Conservation (phyloP, 2,888 invertebrate species). For the Dasysyrphus albostriatus region DNA sequence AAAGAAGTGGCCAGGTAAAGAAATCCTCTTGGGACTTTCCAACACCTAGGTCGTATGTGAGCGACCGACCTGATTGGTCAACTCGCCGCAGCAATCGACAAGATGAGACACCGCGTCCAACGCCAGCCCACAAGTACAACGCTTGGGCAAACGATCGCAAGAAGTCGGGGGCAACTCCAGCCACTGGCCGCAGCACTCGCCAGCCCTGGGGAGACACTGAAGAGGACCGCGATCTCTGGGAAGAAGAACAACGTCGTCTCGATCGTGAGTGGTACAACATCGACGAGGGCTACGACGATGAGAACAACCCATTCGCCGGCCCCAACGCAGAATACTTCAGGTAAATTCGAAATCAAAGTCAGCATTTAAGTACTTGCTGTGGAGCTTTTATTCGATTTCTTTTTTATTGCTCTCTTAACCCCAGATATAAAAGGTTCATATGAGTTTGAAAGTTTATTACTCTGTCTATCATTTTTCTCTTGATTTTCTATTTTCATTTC, state of each 20-base stretch:
- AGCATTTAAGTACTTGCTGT: too few relatives aligned
- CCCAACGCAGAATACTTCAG: conserved; percentile 94
- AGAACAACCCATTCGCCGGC: conserved; percentile 95
- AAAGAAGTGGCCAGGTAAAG: conserved; percentile 85
- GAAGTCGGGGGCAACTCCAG: conserved; percentile 88
- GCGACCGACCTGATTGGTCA: conserved; percentile 83
- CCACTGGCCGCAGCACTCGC: conserved; percentile 82
- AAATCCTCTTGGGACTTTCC: conserved; percentile 97
- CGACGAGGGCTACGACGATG: conserved; percentile 96
- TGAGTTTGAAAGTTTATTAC: too few relatives aligned
- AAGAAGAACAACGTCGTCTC: conserved; percentile 94
- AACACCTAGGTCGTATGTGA: conserved; percentile 88
- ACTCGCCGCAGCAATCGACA: conserved; percentile 77
- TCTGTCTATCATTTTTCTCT: too few relatives aligned
- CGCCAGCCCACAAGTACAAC: conserved; percentile 93
- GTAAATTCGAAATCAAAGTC: conserved; percentile 49
- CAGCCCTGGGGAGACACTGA: conserved; percentile 86
- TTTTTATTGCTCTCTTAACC: too few relatives aligned
- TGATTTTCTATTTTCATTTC: neutral
- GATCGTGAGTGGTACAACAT: conserved; percentile 99
- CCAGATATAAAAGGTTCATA: too few relatives aligned
- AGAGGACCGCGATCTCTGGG: conserved; percentile 93
- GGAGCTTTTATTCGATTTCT: too few relatives aligned
- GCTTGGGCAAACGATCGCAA: conserved; percentile 89
- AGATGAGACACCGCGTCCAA: conserved; percentile 91